Evolutionary conservation across 2,797 vertebrate species (phyloP).

Genomic region (Mormyrops attenuatus): DNA sequence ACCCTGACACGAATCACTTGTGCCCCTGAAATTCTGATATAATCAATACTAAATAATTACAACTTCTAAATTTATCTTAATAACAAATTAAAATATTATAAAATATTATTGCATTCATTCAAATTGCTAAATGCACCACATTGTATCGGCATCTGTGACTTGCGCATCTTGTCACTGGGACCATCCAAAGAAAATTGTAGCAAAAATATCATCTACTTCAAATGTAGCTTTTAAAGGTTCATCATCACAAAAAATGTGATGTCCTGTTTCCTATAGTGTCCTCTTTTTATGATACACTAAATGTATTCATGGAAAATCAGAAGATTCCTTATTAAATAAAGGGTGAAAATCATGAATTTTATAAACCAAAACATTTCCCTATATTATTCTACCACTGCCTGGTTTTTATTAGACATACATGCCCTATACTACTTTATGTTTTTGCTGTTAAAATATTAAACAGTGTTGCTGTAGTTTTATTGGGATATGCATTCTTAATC

Average conservation of each 20-base stretch:
- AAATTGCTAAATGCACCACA: neutral
- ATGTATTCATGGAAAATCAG: neutral
- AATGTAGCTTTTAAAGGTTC: neutral
- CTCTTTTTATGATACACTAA: neutral
- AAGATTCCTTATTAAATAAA: neutral
- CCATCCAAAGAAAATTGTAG: neutral
- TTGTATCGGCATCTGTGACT: neutral
- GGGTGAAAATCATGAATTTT: neutral
- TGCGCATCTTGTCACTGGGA: neutral
- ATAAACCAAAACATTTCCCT: neutral
- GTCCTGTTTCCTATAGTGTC: neutral
- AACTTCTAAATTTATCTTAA: neutral
- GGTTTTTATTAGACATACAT: neutral
- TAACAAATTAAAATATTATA: neutral
- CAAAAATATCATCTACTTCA: neutral
- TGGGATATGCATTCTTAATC: neutral
- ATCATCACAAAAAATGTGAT: neutral
- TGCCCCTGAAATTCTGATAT: neutral
- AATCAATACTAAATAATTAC: neutral
- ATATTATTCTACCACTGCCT: neutral
- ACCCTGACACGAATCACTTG: constrained; percentile 11
- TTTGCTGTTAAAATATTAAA: neutral
- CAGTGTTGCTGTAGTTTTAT: neutral
- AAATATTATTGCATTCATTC: neutral
- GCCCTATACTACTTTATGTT: neutral